Conservation (phyloP, 2,888 invertebrate genomes). For the Crematogaster levior region DNA sequence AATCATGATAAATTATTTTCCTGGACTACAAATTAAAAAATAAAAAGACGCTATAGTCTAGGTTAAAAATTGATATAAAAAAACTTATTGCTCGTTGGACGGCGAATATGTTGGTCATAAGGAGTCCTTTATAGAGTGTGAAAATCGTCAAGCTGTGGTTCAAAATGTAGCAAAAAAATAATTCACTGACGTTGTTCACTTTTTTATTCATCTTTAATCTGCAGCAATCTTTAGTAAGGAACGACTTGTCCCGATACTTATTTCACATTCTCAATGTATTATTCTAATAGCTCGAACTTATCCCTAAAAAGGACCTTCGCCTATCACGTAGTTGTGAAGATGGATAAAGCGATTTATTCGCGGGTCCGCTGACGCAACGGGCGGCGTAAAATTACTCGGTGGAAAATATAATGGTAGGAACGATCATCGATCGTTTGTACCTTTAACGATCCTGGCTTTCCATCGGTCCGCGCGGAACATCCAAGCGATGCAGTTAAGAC, state of each 20-base stretch:
- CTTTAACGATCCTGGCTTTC: conserved; percentile 61
- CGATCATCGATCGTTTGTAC: conserved; percentile 67
- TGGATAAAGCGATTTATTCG: conserved; percentile 38
- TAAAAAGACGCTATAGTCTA: too few relatives aligned
- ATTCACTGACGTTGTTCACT: too few relatives aligned
- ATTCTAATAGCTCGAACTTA: neutral
- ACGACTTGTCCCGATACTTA: neutral
- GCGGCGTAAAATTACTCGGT: conserved; percentile 40
- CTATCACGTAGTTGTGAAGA: neutral
- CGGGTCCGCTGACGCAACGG: neutral
- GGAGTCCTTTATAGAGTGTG: too few relatives aligned
- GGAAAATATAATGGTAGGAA: conserved; percentile 61
- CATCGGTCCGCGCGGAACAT: conserved; percentile 47
- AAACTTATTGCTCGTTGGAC: too few relatives aligned
- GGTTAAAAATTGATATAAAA: too few relatives aligned
- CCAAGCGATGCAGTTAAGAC: conserved; percentile 34
- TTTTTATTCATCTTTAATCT: neutral
- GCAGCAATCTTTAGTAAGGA: neutral
- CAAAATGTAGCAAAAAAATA: too few relatives aligned
- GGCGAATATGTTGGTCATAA: too few relatives aligned
- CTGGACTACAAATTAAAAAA: too few relatives aligned
- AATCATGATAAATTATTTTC: too few relatives aligned
- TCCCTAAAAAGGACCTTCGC: neutral
- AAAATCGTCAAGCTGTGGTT: too few relatives aligned
- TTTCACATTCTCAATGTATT: neutral